These are phyloP conservation scores for Lumbricus terrestris DNA, from an alignment of 2,888 invertebrate genomes.

Conservation along the genomic window DNA sequence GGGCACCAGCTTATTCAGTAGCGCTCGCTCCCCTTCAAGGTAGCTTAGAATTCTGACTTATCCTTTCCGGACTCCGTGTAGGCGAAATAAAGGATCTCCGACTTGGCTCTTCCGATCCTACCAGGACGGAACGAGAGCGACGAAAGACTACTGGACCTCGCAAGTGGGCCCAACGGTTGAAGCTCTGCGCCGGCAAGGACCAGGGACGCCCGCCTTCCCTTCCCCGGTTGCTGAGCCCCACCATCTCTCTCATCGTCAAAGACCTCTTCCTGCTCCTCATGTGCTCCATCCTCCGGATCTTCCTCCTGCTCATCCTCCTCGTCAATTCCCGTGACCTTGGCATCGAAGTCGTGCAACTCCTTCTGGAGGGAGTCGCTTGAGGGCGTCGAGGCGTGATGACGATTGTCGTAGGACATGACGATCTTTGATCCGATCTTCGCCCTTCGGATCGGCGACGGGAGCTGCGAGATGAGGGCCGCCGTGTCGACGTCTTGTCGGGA, in stretches of 20 bases:
- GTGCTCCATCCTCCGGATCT: neutral
- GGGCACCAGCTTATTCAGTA: neutral
- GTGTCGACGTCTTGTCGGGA: constrained; percentile 5
- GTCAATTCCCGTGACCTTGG: neutral
- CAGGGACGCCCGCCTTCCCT: neutral
- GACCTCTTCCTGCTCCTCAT: neutral
- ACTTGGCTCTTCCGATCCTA: neutral
- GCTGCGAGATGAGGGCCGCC: neutral
- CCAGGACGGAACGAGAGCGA: neutral
- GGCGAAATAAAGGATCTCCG: constrained; percentile 16
- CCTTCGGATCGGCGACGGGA: neutral
- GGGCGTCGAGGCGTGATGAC: neutral
- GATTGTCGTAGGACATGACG: neutral
- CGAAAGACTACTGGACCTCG: neutral
- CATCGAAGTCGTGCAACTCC: neutral
- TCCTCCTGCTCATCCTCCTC: neutral
- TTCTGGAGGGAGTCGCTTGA: neutral
- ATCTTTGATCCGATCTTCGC: neutral
- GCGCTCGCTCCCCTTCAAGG: neutral
- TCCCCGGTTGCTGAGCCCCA: neutral
- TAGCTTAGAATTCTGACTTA: neutral
- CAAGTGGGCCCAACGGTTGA: neutral
- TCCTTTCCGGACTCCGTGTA: constrained; percentile 14
- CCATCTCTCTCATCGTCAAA: neutral
- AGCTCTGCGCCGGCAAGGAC: neutral